Evolutionary conservation across 2,797 vertebrate species (phyloP), one percentile per base, ranked within the genome.

Genomic region (Vireo griseus): DNA sequence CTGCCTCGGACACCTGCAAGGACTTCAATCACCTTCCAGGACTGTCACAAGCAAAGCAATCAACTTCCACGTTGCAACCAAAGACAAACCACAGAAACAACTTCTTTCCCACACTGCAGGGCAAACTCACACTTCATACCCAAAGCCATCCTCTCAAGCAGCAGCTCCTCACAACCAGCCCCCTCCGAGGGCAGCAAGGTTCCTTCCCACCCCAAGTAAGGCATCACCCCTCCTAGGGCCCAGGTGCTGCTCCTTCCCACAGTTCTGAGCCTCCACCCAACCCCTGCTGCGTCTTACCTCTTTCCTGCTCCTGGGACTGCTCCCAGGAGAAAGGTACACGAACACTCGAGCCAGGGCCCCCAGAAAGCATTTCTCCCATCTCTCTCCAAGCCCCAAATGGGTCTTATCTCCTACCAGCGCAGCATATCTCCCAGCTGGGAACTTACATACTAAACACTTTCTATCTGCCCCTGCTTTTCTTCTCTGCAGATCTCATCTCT

Each of bases 361-460:
- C 11, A 40, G 44, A 79, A 50, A 37, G 2, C 15, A 5, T 50
- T 24, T 74, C 37, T 9, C 17, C 13, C 2, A 1, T 14, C 29
- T 52, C 58, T 21, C 16, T 42, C 33, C 19, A 35, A 80, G 31
- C 4, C 25, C 17, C 9, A 6, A 12, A 24, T 66, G 19, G 22
- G 22, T n/a, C 48, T 83, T 2, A 0, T 13, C 37, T 50, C 39
- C 12, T 22, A 16, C 29, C 22, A 52, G 11, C 0, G 0, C 55
- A 26, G 55, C 31, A 42, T 7, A 11, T 3, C 5, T 16, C 16
- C 45, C 58, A 55, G 13, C 1, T 44, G 48, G 26, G 52, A 77
- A 3, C 17, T 16, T 25, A 10, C 6, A 0, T 1, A 7, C 16
- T 21, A 12, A 69, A 13, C 1, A 1, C 19, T 48, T 73, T 69